These are phyloP conservation scores for Danaus melanippus DNA, from an alignment of 1,140 invertebrate species.

Conservation along the genomic window DNA sequence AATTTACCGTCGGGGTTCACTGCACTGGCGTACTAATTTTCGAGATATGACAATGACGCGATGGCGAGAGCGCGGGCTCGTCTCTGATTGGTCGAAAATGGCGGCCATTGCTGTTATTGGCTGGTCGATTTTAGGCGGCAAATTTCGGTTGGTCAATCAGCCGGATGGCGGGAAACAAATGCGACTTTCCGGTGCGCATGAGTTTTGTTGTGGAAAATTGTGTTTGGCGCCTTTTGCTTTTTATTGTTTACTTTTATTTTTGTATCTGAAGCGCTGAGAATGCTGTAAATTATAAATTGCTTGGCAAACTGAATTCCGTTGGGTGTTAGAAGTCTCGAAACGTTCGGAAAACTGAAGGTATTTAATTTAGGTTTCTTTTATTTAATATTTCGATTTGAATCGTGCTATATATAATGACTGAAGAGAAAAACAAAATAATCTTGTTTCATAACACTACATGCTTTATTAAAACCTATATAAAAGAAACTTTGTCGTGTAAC, in stretches of 20 bases:
- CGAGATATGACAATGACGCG: constrained; percentile 67
- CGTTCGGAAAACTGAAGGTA: no score
- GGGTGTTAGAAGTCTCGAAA: no score
- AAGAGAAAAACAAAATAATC: no score
- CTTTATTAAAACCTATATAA: no score
- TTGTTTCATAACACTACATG: no score
- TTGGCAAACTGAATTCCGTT: no score
- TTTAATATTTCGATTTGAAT: no score
- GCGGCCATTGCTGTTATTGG: constrained; percentile 59
- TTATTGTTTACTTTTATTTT: constrained; percentile 37
- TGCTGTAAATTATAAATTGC: no score
- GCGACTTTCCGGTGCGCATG: constrained; percentile 60
- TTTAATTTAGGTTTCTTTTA: no score
- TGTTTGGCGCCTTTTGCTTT: constrained; percentile 57
- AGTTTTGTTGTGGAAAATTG: constrained; percentile 63
- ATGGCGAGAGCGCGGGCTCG: constrained; percentile 65
- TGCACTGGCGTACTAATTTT: constrained; percentile 69
- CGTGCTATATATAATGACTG: no score
- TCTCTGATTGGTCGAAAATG: constrained; percentile 61
- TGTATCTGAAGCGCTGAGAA: constrained; percentile 6
- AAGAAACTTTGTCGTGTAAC: no score
- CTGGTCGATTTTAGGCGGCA: constrained; percentile 60
- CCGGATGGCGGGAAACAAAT: constrained; percentile 67
- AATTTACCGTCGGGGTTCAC: constrained; percentile 67
- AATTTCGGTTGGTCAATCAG: constrained; percentile 68